A percentile compares a stretch with the other conserved stretches of the same genome.
Evolutionary conservation across 2,797 vertebrate genomes (phyloP).

Genomic region (Euthynnus affinis): DNA sequence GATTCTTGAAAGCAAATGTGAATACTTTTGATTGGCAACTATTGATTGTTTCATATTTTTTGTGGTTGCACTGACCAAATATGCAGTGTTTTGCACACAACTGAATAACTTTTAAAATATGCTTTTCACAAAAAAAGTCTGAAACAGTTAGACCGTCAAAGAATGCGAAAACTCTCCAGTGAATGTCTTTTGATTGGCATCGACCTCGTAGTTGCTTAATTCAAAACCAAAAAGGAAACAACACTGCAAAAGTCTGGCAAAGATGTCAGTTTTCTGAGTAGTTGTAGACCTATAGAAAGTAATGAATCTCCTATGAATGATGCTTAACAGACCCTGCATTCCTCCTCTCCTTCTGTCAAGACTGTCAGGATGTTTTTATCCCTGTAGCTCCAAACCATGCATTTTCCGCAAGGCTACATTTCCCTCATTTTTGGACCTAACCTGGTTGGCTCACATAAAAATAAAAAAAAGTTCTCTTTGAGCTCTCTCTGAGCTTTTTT

Average conservation of each 20-base stretch:
- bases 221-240: background rate
- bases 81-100: background rate
- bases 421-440: slow-evolving; percentile 11
- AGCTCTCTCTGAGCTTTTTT: slow-evolving; percentile 23
- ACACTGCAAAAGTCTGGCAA: background rate
- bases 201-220: background rate
- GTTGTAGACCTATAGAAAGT: slow-evolving; percentile 4
- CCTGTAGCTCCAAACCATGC: background rate
- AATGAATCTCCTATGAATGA: slow-evolving; percentile 40
- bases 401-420: slow-evolving; percentile 1
- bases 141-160: background rate
- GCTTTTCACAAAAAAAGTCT: slow-evolving; percentile 12
- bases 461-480: too few relatives aligned
- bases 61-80: background rate
- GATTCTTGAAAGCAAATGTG: slow-evolving; percentile 10
- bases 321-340: slow-evolving; percentile 23
- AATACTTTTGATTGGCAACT: background rate
- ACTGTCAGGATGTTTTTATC: slow-evolving; percentile 33
- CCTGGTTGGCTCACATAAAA: background rate
- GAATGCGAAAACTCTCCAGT: background rate
- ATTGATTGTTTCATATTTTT: background rate
- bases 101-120: background rate
- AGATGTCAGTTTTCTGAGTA: background rate
- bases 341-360: slow-evolving; percentile 2
- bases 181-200: background rate